Evolutionary conservation across 2,888 invertebrate species (phyloP), one percentile per base, ranked within the genome.

Genomic region (Xanthia togata): DNA sequence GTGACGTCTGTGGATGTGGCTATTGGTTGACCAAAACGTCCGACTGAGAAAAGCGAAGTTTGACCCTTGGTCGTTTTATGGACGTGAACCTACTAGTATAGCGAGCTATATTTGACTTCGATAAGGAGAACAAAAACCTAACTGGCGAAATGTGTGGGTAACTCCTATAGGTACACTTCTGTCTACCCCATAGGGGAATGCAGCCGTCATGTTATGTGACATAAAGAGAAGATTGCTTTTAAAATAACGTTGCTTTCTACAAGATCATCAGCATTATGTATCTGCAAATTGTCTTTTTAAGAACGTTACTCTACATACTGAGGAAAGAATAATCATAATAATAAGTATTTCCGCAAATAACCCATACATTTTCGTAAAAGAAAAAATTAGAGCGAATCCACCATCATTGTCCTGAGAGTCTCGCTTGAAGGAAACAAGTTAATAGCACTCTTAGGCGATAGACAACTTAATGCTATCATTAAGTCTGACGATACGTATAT

Each of bases 401-500:
- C 73, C 57, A 20, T 35, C 75, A 63, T 86, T 82, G 78, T 86
- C 79, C 68, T 65, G 26, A 70, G 68, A 57, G 69, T 59, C 65
- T 83, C 63, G 69, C 53, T 63, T 83, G 83, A 63, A 86, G 83
- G 86, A 74, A 72, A 63, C 82, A 78, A 83, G 86, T 74, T 83
- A 86, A 83, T 86, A 74, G 79, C 69, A 50, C 74, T 83, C 83
- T 83, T 62, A 86, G 83, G 62, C 86, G 86, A 83, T 86, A 83
- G 83, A 86, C 86, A 86, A 78, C 53, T 83, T 83, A 83, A 83
- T 83, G 86, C 68, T 63, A 71, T 86, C 83, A 86, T 83, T 83
- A 83, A 78, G 69, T 53, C 83, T 69, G 73, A 83, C 59, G 73
- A 26, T 74, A 69, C 65, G 76, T 73, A 81, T 81, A 73, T 26